Conservation (phyloP, 1,140 invertebrate genomes). For the Achatina immaculata region DNA sequence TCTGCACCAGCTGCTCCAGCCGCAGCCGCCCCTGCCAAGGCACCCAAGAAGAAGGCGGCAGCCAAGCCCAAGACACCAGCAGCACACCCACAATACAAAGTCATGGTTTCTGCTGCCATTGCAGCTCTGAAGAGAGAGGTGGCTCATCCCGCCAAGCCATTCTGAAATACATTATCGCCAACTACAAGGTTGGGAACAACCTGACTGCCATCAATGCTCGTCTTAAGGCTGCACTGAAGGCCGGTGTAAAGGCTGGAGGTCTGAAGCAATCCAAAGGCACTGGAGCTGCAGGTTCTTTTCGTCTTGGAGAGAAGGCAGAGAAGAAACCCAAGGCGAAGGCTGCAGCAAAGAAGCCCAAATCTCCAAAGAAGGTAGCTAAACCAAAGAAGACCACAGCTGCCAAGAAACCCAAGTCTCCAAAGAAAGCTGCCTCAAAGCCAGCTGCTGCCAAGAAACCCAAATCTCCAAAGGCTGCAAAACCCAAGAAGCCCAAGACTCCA, state of each 20-base stretch:
- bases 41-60: constrained; percentile 19
- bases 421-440: constrained; percentile 47
- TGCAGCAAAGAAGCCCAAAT: constrained; percentile 38
- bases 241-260: constrained; percentile 48
- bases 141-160: constrained; percentile 59
- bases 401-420: constrained; percentile 25
- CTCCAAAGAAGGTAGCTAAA: constrained; percentile 39
- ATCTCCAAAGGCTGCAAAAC: background rate
- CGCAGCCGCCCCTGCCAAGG: constrained; percentile 25
- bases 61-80: constrained; percentile 44
- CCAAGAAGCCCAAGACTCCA: constrained; percentile 20
- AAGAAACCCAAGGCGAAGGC: constrained; percentile 34
- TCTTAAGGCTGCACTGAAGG: constrained; percentile 51
- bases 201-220: constrained; percentile 36
- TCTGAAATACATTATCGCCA: constrained; percentile 62
- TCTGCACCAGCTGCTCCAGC: constrained; percentile 31
- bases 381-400: constrained; percentile 35
- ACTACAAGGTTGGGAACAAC: constrained; percentile 62
- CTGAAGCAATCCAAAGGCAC: constrained; percentile 55
- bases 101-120: constrained; percentile 31
- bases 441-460: constrained; percentile 29
- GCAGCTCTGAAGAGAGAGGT: constrained; percentile 10
- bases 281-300: constrained; percentile 34
- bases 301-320: constrained; percentile 44
- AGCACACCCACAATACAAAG: constrained; percentile 36